A percentile compares a stretch with the other conserved stretches of the same genome.
phyloP scores from a whole-genome alignment of 2,888 invertebrate genomes.

The Malacosoma neustria region DNA sequence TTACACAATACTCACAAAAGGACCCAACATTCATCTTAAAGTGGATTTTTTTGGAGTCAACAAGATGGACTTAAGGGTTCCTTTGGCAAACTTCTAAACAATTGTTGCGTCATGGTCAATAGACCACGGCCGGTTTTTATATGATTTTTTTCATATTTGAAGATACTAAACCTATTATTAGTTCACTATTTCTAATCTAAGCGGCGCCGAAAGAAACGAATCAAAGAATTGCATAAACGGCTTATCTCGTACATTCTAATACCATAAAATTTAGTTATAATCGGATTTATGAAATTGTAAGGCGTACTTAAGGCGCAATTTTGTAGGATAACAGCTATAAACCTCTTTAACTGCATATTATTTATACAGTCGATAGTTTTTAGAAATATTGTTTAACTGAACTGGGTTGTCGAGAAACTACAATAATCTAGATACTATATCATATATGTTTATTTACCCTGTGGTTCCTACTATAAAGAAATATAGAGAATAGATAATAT shows the following conservation, averaged over 20 bases:
- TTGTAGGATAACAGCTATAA: too few species aligned
- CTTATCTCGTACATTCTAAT: constrained; percentile 22
- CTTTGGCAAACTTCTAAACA: constrained; percentile 65
- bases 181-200: constrained; percentile 37
- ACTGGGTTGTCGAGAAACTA: too few species aligned
- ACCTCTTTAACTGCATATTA: too few species aligned
- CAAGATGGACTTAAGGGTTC: constrained; percentile 63
- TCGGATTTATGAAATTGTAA: neutral
- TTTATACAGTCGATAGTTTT: too few species aligned
- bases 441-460: too few species aligned
- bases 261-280: constrained; percentile 10
- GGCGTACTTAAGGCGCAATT: too few species aligned
- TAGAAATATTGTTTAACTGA: too few species aligned
- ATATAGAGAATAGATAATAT: too few species aligned
- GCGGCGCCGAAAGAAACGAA: constrained; percentile 36
- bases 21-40: constrained; percentile 61
- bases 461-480: too few species aligned
- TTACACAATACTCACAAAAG: constrained; percentile 72
- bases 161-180: constrained; percentile 35
- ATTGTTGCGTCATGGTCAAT: constrained; percentile 72
- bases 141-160: constrained; percentile 29
- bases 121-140: constrained; percentile 53
- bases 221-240: constrained; percentile 27
- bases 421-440: too few species aligned
- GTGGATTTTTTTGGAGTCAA: constrained; percentile 66